Evolutionary conservation across 2,888 invertebrate genomes (phyloP), one percentile per base, ranked within the genome.

Genomic region (Priocnemis perturbator): DNA sequence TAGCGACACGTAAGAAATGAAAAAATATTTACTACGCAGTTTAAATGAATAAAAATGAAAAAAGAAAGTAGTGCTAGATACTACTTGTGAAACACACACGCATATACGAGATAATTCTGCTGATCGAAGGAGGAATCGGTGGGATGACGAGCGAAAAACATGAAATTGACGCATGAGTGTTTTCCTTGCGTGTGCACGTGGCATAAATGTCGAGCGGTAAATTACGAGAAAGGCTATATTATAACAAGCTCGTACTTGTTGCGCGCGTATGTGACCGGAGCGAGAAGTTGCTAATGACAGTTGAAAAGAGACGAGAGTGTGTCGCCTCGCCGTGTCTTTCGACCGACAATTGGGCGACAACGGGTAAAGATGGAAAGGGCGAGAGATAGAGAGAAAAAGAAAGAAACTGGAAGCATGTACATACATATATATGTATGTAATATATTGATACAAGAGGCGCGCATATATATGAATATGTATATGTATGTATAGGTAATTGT

Each of bases 401-500:
- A 50, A 62, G 64, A 57, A 73, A 62, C 73, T 68, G 57, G 71
- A 62, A 74, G 73, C 79, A 75, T 84, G 84, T 85, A 85, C 83
- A 86, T 85, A 83, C 84, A 83, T 85, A 82, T 82, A 83, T 82
- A 85, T 83, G 82, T 83, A 83, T 85, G 83, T 84, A 81, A 82
- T 81, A 83, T 81, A 86, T 83, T 82, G 77, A 82, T 79, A 83
- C 75, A 81, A 79, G 74, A 76, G 74, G 76, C 60, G 71, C 67
- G 76, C 81, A 83, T 85, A 83, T 86, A 85, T 79, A 85, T 81
- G 78, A 71, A 79, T 85, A 84, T 84, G 79, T 84, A 85, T 84
- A 86, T 86, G 84, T 85, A 86, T 86, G 85, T 86, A 86, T 85
- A 78, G 78, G 63, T 78, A 86, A 87, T 84, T 86, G 84, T 83